Base-by-base conservation (phyloP, 2,888 invertebrate species). In the Dolomedes plantarius region DNA sequence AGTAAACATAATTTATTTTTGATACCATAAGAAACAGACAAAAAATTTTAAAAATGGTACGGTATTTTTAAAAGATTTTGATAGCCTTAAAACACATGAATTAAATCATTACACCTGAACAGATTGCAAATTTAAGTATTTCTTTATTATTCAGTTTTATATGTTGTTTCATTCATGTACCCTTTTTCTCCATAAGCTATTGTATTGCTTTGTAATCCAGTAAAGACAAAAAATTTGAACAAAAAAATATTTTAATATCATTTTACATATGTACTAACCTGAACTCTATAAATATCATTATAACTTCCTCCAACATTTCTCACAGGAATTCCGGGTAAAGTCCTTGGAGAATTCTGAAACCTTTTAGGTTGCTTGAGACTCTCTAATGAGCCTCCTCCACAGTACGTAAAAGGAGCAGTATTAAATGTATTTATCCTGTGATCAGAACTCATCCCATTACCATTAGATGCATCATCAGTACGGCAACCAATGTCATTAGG, bases 391-490 rank as follows among this genome's bases (percentile, higher is more conserved):
- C 85, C 85, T 0, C 85, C 78, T 50, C 64, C 76, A 67, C 76
- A 83, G 31, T 76, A 76, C 13, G 39, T 68, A 68, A 72, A 73
- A 16, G 78, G 85, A 68, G 78, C 23, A 29, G 46, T 27, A 6
- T n/a, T 39, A n/a, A 77, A 50, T 13, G 62, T 11, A 19, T 36
- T 62, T n/a, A 28, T 13, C 16, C 62, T 23, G 32, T 36, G 65
- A 29, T 68, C 68, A 13, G 39, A 27, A 19, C 29, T 23, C 28
- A 29, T 27, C 3, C 39, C 28, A 62, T 85, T 85, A 2, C 85
- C 85, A 74, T 85, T 85, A 0, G 85, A 85, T 1, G 85, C 74
- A 78, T 85, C 85, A n/a, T 85, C 85, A 23, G 73, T 64, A 41
- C 71, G 71, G 28, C 56, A 76, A 9, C 32, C 46, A 28, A 83